A percentile compares a stretch with the other conserved stretches of the same genome.
These are phyloP conservation scores for Cetoscarus ocellatus DNA, from an alignment of 2,797 vertebrate species.

Conservation along the genomic window DNA sequence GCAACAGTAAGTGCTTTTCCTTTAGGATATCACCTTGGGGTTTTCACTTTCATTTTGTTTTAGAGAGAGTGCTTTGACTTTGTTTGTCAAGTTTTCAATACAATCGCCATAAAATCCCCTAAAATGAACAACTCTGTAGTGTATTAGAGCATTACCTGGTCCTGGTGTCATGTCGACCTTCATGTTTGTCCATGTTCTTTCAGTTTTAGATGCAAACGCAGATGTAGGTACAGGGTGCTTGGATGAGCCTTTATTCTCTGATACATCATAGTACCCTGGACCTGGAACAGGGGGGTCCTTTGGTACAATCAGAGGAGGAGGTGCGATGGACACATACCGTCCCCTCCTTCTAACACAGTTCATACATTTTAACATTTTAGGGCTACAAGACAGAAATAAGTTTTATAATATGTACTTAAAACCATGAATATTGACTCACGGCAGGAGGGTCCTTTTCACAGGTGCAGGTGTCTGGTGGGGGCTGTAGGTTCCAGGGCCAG, in stretches of 20 bases:
- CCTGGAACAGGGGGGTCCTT: conserved; percentile 79
- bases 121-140: neutral
- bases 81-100: no score
- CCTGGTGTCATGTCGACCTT: conserved; percentile 67
- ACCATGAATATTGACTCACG: conserved; percentile 68
- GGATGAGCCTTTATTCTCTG: conserved; percentile 31
- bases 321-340: conserved; percentile 74
- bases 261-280: conserved; percentile 83
- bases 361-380: conserved; percentile 12
- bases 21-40: no score
- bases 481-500: conserved; percentile 83
- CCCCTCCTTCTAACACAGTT: conserved; percentile 76
- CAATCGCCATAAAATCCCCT: no score
- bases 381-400: neutral
- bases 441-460: conserved; percentile 61
- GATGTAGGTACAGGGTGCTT: conserved; percentile 81
- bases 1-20: no score
- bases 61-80: no score
- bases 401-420: neutral
- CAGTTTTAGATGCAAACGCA: conserved; percentile 83
- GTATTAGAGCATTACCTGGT: conserved; percentile 79
- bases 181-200: conserved; percentile 35
- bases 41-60: no score
- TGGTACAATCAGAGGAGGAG: conserved; percentile 72
- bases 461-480: conserved; percentile 61